phyloP scores from a whole-genome alignment of 2,797 vertebrate genomes.

The Rhabdomys pumilio region DNA sequence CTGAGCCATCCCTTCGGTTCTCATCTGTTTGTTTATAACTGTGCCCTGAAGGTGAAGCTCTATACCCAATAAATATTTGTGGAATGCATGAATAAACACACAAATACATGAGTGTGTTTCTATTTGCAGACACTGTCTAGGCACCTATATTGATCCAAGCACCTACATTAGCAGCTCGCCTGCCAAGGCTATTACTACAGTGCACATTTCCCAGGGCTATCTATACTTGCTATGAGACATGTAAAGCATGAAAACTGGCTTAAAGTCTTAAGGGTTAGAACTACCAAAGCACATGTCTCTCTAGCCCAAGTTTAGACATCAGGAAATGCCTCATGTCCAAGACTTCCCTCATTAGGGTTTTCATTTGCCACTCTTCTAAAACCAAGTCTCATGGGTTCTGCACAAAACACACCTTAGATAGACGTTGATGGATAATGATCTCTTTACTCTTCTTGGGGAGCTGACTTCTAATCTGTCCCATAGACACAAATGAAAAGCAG shows the following conservation, averaged over 20 bases:
- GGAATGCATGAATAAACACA: background rate
- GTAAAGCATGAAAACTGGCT: background rate
- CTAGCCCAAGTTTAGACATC: background rate
- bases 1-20: background rate
- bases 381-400: background rate
- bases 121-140: background rate
- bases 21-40: background rate
- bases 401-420: conserved; percentile 66
- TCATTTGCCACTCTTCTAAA: conserved; percentile 40
- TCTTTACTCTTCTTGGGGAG: conserved; percentile 75
- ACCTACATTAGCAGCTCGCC: background rate
- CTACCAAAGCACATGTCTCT: background rate
- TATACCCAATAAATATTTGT: background rate
- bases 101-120: background rate
- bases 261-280: no score
- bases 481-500: conserved; percentile 76
- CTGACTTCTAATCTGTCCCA: conserved; percentile 69
- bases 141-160: background rate
- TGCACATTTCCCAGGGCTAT: background rate
- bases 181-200: no score
- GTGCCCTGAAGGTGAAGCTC: background rate
- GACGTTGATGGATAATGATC: conserved; percentile 60
- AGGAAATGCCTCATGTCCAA: background rate
- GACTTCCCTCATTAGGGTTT: background rate
- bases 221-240: background rate